Conservation (phyloP, 2,888 invertebrate genomes). For the Aspidiotus destructor region DNA sequence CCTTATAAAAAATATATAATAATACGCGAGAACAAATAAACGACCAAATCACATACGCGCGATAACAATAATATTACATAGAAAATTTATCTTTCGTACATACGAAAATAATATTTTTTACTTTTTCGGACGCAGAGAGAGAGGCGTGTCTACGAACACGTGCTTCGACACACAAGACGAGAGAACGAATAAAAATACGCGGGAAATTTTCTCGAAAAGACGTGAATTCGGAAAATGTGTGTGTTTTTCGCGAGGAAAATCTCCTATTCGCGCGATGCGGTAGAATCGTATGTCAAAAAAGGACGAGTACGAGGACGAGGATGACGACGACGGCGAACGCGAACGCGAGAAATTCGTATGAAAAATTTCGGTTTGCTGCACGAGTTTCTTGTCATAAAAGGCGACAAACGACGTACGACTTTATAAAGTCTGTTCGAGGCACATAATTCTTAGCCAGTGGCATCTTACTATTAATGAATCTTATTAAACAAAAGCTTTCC, state of each 20-base stretch:
- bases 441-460: slow-evolving; percentile 33
- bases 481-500: slow-evolving; percentile 46
- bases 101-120: not conserved
- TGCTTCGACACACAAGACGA: slow-evolving; percentile 31
- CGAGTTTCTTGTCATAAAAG: slow-evolving; percentile 25
- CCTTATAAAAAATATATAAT: too few species aligned
- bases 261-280: too few species aligned
- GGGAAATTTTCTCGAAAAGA: slow-evolving; percentile 26
- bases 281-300: too few species aligned
- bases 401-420: slow-evolving; percentile 32
- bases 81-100: too few species aligned
- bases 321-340: slow-evolving; percentile 9
- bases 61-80: too few species aligned
- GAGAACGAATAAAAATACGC: slow-evolving; percentile 32
- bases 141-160: slow-evolving; percentile 31
- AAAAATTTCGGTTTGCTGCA: slow-evolving; percentile 26
- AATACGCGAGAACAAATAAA: too few species aligned
- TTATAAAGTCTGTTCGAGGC: slow-evolving; percentile 33
- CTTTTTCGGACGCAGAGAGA: slow-evolving; percentile 13
- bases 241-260: not conserved
- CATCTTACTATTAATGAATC: slow-evolving; percentile 48
- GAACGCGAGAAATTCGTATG: slow-evolving; percentile 16
- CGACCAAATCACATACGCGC: too few species aligned
- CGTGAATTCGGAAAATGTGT: slow-evolving; percentile 11
- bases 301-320: not conserved